phyloP scores from a whole-genome alignment of 2,113 vertebrate species.

The Narcine bancroftii region DNA sequence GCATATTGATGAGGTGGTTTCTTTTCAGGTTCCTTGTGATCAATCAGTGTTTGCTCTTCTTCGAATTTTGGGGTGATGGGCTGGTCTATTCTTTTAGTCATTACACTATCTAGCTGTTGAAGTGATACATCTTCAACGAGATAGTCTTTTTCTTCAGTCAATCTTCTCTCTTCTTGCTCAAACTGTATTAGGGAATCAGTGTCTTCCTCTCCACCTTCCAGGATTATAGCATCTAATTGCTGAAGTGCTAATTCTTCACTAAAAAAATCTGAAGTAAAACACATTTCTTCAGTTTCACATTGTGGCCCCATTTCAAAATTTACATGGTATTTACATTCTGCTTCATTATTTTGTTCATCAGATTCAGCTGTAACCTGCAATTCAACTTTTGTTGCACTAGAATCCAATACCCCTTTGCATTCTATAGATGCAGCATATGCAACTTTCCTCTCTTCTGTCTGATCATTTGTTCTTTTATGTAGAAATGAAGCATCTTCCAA shows the following conservation, averaged over 20 bases:
- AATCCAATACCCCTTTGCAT: neutral
- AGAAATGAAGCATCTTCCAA: slow-evolving; percentile 50
- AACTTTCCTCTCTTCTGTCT: slow-evolving; percentile 45
- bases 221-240: slow-evolving; percentile 60
- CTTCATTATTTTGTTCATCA: neutral
- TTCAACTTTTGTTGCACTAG: neutral
- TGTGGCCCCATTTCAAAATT: neutral
- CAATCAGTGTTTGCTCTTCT: slow-evolving; percentile 51
- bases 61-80: slow-evolving; percentile 50
- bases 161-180: slow-evolving; percentile 79
- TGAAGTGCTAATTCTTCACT: slow-evolving; percentile 54
- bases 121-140: neutral
- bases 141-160: neutral
- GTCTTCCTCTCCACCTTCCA: slow-evolving; percentile 69
- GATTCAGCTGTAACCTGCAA: neutral
- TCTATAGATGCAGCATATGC: neutral
- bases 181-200: slow-evolving; percentile 85
- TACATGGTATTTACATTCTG: neutral
- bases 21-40: neutral
- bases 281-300: neutral
- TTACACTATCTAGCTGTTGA: neutral
- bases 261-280: neutral
- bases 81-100: slow-evolving; percentile 47
- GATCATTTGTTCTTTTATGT: slow-evolving; percentile 59
- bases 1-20: slow-evolving; percentile 39